These are phyloP conservation scores for Melanostoma mellinum DNA, from an alignment of 2,888 invertebrate genomes.

Conservation along the genomic window DNA sequence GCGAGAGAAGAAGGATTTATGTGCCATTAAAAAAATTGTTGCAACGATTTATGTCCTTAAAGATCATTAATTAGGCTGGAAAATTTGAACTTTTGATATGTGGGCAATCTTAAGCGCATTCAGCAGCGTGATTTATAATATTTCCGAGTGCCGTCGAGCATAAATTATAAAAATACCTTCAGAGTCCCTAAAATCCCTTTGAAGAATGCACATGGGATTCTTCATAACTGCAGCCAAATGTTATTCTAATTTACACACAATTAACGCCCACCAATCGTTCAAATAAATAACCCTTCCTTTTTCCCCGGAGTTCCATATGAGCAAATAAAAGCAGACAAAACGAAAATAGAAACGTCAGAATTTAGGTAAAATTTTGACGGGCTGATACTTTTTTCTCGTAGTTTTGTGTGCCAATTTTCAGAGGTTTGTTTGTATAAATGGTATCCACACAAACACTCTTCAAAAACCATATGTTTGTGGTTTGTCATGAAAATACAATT, in stretches of 20 bases:
- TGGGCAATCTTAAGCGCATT: constrained; percentile 29
- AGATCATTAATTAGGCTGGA: constrained; percentile 51
- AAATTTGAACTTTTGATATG: constrained; percentile 17
- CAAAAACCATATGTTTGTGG: not conserved
- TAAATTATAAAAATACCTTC: constrained; percentile 23
- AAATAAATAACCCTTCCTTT: not conserved
- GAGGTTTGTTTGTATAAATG: too few species aligned
- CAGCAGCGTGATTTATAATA: constrained; percentile 46
- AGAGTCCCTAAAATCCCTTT: not conserved
- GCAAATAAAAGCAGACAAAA: not conserved
- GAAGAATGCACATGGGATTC: not conserved
- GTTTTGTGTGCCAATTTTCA: constrained; percentile 11
- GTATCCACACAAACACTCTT: not conserved
- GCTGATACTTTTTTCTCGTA: constrained; percentile 5
- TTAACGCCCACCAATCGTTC: constrained; percentile 41
- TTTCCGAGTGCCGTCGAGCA: constrained; percentile 31
- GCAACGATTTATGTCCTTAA: constrained; percentile 58
- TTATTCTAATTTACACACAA: constrained; percentile 22
- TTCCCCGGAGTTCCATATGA: too few species aligned
- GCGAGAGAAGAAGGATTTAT: constrained; percentile 61
- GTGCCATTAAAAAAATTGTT: constrained; percentile 59
- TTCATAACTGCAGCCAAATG: constrained; percentile 21
- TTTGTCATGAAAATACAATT: constrained; percentile 30
- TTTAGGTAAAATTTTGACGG: not conserved
- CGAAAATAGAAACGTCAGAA: constrained; percentile 30